A percentile compares a stretch with the other conserved stretches of the same genome.
phyloP scores from a whole-genome alignment of 2,888 invertebrate species.

The Andrena bucephala region DNA sequence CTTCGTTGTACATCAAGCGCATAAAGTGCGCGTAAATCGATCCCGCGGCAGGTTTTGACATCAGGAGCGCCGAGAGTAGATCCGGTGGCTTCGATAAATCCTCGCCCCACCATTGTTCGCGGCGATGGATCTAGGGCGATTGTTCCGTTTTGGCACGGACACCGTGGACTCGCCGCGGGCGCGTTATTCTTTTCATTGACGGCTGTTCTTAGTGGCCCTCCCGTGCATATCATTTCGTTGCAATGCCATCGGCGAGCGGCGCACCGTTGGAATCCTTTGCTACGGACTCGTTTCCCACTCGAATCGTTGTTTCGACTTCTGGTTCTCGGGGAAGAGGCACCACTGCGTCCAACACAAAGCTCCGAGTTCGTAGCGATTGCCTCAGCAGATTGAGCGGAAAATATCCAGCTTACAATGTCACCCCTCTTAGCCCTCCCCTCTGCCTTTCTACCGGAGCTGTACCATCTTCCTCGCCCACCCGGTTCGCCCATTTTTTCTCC shows the following conservation, averaged over 20 bases:
- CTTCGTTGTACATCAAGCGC: constrained; percentile 52
- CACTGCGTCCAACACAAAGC: constrained; percentile 63
- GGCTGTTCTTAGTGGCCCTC: constrained; percentile 34
- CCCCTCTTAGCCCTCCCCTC: constrained; percentile 25
- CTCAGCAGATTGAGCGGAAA: constrained; percentile 77
- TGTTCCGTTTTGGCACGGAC: constrained; percentile 71
- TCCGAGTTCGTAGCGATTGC: constrained; percentile 71
- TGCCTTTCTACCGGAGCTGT: constrained; percentile 19
- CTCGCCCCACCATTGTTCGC: constrained; percentile 64
- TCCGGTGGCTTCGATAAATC: constrained; percentile 70
- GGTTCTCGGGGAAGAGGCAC: constrained; percentile 15
- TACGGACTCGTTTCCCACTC: background rate
- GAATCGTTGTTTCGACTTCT: constrained; percentile 49
- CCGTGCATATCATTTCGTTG: constrained; percentile 53
- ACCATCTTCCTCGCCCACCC: constrained; percentile 13
- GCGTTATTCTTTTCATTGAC: constrained; percentile 72
- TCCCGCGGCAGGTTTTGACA: constrained; percentile 63
- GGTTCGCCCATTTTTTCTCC: background rate
- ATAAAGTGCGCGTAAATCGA: constrained; percentile 67
- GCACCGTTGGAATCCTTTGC: constrained; percentile 2
- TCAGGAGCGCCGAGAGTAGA: constrained; percentile 47
- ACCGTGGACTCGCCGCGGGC: constrained; percentile 54
- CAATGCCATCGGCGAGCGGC: constrained; percentile 3
- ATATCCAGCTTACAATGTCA: constrained; percentile 74
- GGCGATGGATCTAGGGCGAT: constrained; percentile 70